Percentiles rank a stretch among this genome's conserved stretches.
Evolutionary conservation across 1,140 invertebrate species (phyloP).

Genomic region (Phymorhynchus buccinoides): DNA sequence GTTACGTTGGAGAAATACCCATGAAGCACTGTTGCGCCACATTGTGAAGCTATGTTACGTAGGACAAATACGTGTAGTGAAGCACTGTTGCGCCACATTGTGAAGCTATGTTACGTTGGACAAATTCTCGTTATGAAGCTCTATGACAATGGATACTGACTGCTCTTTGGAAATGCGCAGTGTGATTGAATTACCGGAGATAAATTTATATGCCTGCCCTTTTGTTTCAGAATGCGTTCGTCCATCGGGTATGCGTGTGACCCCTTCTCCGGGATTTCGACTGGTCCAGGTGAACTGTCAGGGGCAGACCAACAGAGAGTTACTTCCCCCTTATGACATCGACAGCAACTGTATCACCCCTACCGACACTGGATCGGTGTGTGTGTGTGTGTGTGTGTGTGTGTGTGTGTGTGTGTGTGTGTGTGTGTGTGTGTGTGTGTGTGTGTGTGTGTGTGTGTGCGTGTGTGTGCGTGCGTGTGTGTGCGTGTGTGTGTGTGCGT

Average conservation of each 20-base stretch:
- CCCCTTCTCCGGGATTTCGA: background rate
- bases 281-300: constrained; percentile 13
- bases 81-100: no score
- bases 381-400: background rate
- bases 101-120: no score
- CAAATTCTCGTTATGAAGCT: no score
- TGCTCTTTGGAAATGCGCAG: no score
- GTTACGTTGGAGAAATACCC: no score
- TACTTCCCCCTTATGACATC: constrained; percentile 19
- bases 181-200: background rate
- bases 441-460: background rate
- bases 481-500: background rate
- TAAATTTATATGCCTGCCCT: background rate
- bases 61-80: no score
- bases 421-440: background rate
- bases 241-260: background rate
- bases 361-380: constrained; percentile 1
- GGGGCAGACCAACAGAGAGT: constrained; percentile 24
- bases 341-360: background rate
- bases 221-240: constrained; percentile 10
- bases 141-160: no score
- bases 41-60: no score
- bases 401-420: background rate
- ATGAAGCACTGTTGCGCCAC: no score
- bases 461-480: background rate